Evolutionary conservation across 2,113 vertebrate species (phyloP), one percentile per base, ranked within the genome.

Genomic region (Echinops telfairi): DNA sequence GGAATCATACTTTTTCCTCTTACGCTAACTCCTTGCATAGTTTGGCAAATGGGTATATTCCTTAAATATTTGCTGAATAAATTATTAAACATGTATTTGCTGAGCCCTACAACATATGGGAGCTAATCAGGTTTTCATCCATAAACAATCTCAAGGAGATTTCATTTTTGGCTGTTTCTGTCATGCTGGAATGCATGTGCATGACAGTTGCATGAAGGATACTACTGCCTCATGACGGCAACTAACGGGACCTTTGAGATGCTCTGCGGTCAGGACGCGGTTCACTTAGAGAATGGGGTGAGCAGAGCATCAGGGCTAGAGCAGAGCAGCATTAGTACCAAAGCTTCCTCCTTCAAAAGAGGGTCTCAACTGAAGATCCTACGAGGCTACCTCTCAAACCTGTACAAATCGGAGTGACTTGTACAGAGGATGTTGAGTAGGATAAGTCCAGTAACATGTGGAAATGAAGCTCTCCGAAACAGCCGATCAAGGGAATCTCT

Each of bases 31-130:
- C 12, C n/a, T 76, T 53, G 11, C 27, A 64, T 1, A 62, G 57
- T 87, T 92, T 93, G 58, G 71, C 70, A 94, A 86, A 81, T 77
- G 12, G 47, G 60, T 58, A 58, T 73, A n/a, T 31, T 84, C 43
- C 58, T 89, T 80, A 87, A 85, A 92, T 87, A 94, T 38, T 89
- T 75, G 86, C 58, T 25, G 64, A 91, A 73, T 83, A 86, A 93
- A 86, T 89, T 91, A 94, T 58, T 83, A 84, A 96, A 81, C 3
- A 91, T 68, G 82, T 76, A 12, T 71, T 95, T 83, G 62, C 60
- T 91, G 90, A 95, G 79, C 94, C 88, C 88, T 83, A 47, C 1
- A 75, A 86, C 86, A 86, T 62, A 80, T 58, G 29, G 70, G 22
- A 83, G 22, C 83, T 88, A 92, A 90, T 90, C 64, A 92, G 78